phyloP scores from a whole-genome alignment of 2,888 invertebrate species.

The Conops quadrifasciatus region DNA sequence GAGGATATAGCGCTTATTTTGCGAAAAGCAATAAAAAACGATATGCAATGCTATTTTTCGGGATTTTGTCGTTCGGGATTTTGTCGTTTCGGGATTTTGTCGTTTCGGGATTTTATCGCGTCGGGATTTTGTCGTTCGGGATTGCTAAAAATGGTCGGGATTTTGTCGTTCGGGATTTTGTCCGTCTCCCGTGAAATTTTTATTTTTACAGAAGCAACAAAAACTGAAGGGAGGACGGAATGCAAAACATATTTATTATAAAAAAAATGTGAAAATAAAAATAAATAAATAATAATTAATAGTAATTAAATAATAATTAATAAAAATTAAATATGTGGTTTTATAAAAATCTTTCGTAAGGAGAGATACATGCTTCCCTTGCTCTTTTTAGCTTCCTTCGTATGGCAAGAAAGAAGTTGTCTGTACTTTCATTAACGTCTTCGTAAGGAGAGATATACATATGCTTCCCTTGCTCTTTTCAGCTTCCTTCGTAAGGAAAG shows the following conservation, averaged over 20 bases:
- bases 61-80: too few relatives aligned
- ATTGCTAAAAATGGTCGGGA: too few relatives aligned
- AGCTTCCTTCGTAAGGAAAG: background rate
- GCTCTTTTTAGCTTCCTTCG: background rate
- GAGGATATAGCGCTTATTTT: too few relatives aligned
- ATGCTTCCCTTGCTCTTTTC: background rate
- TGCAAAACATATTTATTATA: background rate
- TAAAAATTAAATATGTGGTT: background rate
- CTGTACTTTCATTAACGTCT: background rate
- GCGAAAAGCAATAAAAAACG: too few relatives aligned
- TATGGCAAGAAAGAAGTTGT: background rate
- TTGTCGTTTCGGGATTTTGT: too few relatives aligned
- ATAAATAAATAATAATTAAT: background rate
- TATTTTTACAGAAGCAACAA: slow-evolving; percentile 1
- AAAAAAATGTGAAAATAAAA: slow-evolving; percentile 1
- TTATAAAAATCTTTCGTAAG: background rate
- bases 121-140: too few relatives aligned
- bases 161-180: too few relatives aligned
- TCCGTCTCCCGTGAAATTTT: too few relatives aligned
- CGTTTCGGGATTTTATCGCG: too few relatives aligned
- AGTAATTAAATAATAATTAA: background rate
- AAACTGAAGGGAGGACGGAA: background rate
- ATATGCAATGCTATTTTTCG: too few relatives aligned
- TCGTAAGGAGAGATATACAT: background rate
- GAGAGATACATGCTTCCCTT: background rate